Percentiles rank a stretch among this genome's conserved stretches.
Evolutionary conservation across 53 echinoderm and acorn worm genomes (phyloP).

Genomic region (Apostichopus leukothele): DNA sequence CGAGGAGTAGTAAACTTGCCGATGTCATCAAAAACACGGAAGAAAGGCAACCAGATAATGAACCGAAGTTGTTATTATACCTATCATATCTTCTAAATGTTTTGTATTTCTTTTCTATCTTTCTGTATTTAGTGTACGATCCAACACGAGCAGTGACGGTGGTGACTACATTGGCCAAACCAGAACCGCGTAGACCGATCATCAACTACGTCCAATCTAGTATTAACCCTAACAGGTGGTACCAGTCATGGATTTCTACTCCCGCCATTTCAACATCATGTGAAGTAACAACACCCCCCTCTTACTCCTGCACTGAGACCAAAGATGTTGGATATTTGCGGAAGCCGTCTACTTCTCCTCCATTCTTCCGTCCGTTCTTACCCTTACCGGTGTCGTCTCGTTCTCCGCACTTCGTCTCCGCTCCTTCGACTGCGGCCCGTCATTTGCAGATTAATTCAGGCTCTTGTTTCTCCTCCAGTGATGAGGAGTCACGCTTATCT

Average conservation of each 20-base stretch:
- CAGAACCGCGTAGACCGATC: conserved; percentile 52
- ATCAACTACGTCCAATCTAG: conserved; percentile 50
- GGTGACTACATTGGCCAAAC: conserved; percentile 43
- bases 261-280: conserved; percentile 48
- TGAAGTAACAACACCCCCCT: conserved; percentile 20
- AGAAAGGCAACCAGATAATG: too few relatives aligned
- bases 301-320: not conserved
- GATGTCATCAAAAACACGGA: too few relatives aligned
- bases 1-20: too few relatives aligned
- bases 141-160: conserved; percentile 42
- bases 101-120: not conserved
- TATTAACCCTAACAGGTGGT: conserved; percentile 44
- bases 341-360: conserved; percentile 1
- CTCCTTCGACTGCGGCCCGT: not conserved
- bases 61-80: not conserved
- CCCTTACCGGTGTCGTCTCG: conserved; percentile 32
- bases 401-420: not conserved
- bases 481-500: conserved; percentile 18
- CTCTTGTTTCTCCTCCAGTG: not conserved
- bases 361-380: conserved; percentile 15
- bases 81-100: not conserved
- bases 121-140: conserved; percentile 61
- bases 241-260: conserved; percentile 41
- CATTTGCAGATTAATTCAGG: not conserved
- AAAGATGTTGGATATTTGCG: not conserved